Evolutionary conservation across 2,888 invertebrate genomes (phyloP), one percentile per base, ranked within the genome.

Genomic region (Coelinius sp.): DNA sequence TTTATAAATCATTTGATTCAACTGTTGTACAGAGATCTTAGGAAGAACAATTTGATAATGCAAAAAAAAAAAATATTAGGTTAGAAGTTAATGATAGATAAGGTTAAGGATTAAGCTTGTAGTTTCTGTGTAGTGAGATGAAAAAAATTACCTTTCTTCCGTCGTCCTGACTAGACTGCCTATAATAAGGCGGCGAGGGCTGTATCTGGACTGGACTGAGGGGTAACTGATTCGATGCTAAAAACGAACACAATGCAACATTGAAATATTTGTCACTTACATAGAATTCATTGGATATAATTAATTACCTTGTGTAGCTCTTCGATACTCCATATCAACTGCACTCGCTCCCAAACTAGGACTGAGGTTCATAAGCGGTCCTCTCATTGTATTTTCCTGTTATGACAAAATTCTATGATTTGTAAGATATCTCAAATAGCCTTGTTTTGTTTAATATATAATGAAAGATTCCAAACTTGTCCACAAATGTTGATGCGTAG

Each of bases 161-260:
- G 77, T 91, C 91, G 77, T 91, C 91, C 81, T 87, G 88, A 82
- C 89, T 90, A 77, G 88, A 86, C 79, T 89, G 90, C 69, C 90
- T 85, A 78, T 89, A 91, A 82, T 89, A 91, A 70, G 89, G 89
- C 71, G 90, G 89, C 73, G 90, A 89, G 78, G 90, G 89, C 79
- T 90, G 90, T 78, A 90, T 88, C 77, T 91, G 90, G 68, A 90
- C 90, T 35, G 91, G 90, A 79, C 90, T 91, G 69, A 90, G 87
- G 70, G 90, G 88, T 80, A 90, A 85, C 80, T 90, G 86, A 77
- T 81, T 86, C 64, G 86, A 82, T 68, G 85, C 90, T 90, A 78
- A 2, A 81, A 82, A 20, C 70, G 14, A 68, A 31, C 68, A 71
- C 3, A 63, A 63, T 63, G 12, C 2, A 63, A 12, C 22, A 41